Evolutionary conservation across 2,113 vertebrate species (phyloP).

Genomic region (Cryptomyrus ogoouensis): DNA sequence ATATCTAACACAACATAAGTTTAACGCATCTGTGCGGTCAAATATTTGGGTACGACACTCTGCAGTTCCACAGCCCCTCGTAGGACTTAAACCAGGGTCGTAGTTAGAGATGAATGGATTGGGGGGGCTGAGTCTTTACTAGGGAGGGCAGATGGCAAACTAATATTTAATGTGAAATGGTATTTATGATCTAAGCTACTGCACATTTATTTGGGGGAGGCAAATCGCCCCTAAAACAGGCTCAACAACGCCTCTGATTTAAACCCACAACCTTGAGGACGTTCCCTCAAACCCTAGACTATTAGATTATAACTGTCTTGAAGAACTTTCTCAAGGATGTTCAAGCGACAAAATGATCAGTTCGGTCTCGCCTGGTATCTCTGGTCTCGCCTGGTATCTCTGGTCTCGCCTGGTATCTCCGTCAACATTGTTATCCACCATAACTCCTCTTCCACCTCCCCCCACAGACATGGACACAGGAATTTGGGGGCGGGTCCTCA

Average conservation of each 20-base stretch:
- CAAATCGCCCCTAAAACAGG: too few relatives aligned
- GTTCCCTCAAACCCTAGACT: not conserved
- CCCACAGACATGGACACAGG: not conserved
- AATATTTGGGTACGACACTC: not conserved
- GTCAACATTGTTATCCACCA: not conserved
- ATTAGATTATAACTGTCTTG: not conserved
- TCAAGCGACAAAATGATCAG: not conserved
- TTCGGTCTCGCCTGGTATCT: not conserved
- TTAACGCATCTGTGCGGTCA: not conserved
- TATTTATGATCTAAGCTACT: too few relatives aligned
- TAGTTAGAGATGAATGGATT: too few relatives aligned
- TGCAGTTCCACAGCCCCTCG: not conserved
- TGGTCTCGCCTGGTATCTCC: not conserved
- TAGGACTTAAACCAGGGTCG: not conserved
- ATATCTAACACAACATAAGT: not conserved
- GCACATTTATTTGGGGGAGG: too few relatives aligned
- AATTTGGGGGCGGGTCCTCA: not conserved
- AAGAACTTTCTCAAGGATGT: not conserved
- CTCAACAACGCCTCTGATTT: too few relatives aligned
- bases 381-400: too few relatives aligned
- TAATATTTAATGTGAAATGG: too few relatives aligned
- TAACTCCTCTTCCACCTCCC: not conserved
- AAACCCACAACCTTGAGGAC: not conserved
- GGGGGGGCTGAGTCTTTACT: too few relatives aligned
- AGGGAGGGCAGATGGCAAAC: too few relatives aligned